Percentiles rank a stretch among this genome's conserved stretches.
Conservation (phyloP, 2,797 vertebrate species). For the Holocentrus rufus region DNA sequence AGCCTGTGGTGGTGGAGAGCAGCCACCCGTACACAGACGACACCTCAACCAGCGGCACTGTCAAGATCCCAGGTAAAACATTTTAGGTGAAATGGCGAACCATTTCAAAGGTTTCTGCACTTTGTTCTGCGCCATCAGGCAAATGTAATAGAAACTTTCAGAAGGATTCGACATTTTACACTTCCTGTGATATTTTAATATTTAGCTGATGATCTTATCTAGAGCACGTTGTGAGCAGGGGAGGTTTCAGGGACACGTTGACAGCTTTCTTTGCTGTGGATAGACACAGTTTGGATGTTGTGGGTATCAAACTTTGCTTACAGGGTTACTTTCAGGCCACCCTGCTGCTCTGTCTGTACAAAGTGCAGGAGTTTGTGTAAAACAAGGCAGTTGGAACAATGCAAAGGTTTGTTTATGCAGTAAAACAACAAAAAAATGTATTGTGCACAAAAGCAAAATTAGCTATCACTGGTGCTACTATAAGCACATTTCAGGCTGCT, state of each 20-base stretch:
- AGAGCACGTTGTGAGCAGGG: background rate
- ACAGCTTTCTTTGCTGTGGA: background rate
- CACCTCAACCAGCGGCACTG: conserved; percentile 96
- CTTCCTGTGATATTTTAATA: background rate
- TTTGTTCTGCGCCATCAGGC: too few species aligned
- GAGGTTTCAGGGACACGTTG: background rate
- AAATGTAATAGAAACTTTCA: background rate
- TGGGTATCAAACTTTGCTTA: too few species aligned
- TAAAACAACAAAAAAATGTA: too few species aligned
- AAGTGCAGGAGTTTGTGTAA: background rate
- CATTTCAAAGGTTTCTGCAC: too few species aligned
- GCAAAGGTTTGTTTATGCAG: background rate
- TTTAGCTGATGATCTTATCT: background rate
- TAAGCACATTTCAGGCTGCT: too few species aligned
- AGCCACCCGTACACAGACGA: conserved; percentile 98
- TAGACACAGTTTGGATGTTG: background rate
- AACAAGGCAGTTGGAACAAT: background rate
- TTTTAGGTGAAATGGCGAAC: too few species aligned
- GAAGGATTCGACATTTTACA: background rate
- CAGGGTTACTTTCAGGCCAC: background rate
- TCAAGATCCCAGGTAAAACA: conserved; percentile 94
- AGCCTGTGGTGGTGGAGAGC: conserved; percentile 97
- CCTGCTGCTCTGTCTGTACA: background rate
- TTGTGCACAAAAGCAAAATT: too few species aligned
- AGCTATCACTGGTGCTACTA: too few species aligned